Conservation (phyloP, 2,888 invertebrate species). For the Cephus nigrinus region DNA sequence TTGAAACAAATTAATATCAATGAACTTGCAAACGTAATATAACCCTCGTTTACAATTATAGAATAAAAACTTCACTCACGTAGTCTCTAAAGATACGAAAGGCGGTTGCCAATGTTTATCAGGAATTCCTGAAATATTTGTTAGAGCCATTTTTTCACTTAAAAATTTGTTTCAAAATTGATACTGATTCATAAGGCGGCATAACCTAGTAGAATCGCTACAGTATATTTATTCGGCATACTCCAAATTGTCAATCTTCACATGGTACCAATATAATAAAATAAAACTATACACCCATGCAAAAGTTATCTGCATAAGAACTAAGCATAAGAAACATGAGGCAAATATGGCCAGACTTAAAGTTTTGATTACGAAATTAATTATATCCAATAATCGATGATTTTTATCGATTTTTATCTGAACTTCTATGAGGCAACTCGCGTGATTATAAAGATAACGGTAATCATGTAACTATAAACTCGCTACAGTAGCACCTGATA, state of each 20-base stretch:
- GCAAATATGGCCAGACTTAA: not conserved
- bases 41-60: not conserved
- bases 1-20: conserved; percentile 46
- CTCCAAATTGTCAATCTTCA: not conserved
- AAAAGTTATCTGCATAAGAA: not conserved
- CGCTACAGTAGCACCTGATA: not conserved
- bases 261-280: not conserved
- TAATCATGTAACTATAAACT: not conserved
- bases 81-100: conserved; percentile 83
- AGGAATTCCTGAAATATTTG: conserved; percentile 79
- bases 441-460: not conserved
- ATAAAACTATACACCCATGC: not conserved
- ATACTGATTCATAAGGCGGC: not conserved
- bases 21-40: not conserved
- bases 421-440: not conserved
- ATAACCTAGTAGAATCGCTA: not conserved
- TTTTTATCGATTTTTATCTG: not conserved
- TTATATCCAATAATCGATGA: not conserved
- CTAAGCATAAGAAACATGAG: not conserved
- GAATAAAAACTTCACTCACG: conserved; percentile 71
- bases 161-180: not conserved
- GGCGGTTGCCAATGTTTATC: conserved; percentile 93
- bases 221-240: not conserved
- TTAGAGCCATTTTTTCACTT: conserved; percentile 49
- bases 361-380: not conserved